phyloP scores from a whole-genome alignment of 2,888 invertebrate genomes.

The Nesidiocoris tenuis region DNA sequence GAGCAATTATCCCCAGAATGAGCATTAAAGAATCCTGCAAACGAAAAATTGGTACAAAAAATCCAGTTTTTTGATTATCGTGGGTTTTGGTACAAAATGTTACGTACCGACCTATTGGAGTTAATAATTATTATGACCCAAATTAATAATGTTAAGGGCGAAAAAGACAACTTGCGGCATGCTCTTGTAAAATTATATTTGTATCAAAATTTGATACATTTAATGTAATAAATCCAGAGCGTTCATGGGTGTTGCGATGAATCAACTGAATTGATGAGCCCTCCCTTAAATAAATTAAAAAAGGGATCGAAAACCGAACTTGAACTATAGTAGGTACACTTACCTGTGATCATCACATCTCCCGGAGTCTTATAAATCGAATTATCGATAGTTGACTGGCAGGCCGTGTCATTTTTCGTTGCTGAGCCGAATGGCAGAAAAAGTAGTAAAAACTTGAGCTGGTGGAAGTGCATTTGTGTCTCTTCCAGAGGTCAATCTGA shows the following conservation, averaged over 20 bases:
- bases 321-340: slow-evolving; percentile 1
- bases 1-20: slow-evolving; percentile 56
- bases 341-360: slow-evolving; percentile 50
- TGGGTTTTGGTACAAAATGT: not conserved
- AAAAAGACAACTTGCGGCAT: too few relatives aligned
- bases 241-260: too few relatives aligned
- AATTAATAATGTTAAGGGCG: too few relatives aligned
- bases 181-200: too few relatives aligned
- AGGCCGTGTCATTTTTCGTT: slow-evolving; percentile 18
- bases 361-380: slow-evolving; percentile 46
- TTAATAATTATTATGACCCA: too few relatives aligned
- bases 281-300: too few relatives aligned
- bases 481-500: not conserved
- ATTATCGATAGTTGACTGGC: slow-evolving; percentile 27
- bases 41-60: slow-evolving; percentile 9
- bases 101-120: too few relatives aligned
- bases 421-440: not conserved
- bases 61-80: not conserved
- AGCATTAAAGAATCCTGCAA: slow-evolving; percentile 55
- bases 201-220: too few relatives aligned
- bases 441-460: not conserved
- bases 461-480: not conserved
- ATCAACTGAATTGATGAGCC: too few relatives aligned
- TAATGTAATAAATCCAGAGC: too few relatives aligned
- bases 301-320: not conserved